phyloP scores from a whole-genome alignment of 2,888 invertebrate species.

The Philhelius pedissequus region DNA sequence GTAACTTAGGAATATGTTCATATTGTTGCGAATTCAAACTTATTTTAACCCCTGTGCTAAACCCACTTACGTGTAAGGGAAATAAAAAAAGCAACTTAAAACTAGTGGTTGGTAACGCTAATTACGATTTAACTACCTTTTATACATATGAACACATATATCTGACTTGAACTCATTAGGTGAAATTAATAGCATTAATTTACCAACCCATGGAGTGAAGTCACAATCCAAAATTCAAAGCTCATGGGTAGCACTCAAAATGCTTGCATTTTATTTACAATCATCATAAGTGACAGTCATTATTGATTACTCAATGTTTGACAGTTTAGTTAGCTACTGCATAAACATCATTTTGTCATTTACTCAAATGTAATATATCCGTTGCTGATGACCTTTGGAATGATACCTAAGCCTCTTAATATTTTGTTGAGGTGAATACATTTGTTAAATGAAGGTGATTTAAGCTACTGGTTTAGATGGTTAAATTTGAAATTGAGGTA shows the following conservation, averaged over 20 bases:
- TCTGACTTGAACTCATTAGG: background rate
- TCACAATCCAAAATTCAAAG: background rate
- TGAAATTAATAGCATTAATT: background rate
- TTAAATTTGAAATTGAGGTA: background rate
- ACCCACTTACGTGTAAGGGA: too few species aligned
- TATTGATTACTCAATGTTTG: constrained; percentile 22
- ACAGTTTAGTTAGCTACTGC: constrained; percentile 9
- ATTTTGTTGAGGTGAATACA: background rate
- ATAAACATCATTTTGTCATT: constrained; percentile 23
- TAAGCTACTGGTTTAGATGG: background rate
- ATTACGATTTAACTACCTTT: too few species aligned
- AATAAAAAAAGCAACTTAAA: too few species aligned
- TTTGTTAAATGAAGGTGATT: background rate
- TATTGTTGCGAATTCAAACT: too few species aligned
- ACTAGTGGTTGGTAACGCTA: too few species aligned
- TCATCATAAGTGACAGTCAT: background rate
- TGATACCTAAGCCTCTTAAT: background rate
- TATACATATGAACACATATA: too few species aligned
- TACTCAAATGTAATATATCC: background rate
- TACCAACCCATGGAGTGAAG: background rate
- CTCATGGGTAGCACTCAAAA: background rate
- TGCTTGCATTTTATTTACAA: background rate
- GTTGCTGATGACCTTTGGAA: background rate
- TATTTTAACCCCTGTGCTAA: too few species aligned
- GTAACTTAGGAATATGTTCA: too few species aligned